Base-by-base conservation (phyloP, 2,797 vertebrate species). In the Hoplostethus atlanticus region DNA sequence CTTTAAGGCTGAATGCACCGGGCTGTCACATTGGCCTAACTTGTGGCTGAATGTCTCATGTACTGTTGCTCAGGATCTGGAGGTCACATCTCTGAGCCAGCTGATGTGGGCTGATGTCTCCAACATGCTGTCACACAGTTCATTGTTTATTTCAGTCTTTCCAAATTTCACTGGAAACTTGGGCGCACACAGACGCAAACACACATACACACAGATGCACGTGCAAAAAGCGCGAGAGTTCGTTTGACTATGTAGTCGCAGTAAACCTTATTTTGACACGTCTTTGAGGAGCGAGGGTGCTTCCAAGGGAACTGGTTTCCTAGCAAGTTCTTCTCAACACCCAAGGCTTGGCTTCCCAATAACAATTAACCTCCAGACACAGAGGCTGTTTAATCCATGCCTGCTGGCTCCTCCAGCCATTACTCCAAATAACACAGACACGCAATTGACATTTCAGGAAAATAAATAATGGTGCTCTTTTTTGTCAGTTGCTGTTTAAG, bases 311-410 rank as follows among this genome's bases (percentile, higher is more conserved):
- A 73, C 57, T 59, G 51, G 51, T 86, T 77, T 87, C 52, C 61
- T 36, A 36, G 67, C 76, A 69, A 76, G 78, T 82, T 81, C 79
- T 84, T 21, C 79, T 76, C 79, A 90, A 90, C 83, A 84, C 84
- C 64, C 48, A 44, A 67, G 79, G 87, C 83, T 68, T 89, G 60
- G 50, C 84, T 84, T 71, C 73, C 80, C 63, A 56, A 86, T 85
- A 87, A 86, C 85, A 90, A 90, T 94, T 91, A 92, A 91, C 88
- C 87, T 91, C 85, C 80, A 73, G 74, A 68, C 71, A 44, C 52
- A 28, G 66, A 81, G 69, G 64, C 82, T 71, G 80, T 89, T 89
- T 87, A 83, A 90, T 89, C 87, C 76, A 60, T 84, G 86, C 83
- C 89, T 77, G 76, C 76, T 9, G 83, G 62, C 77, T 77, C 78